A percentile compares a stretch with the other conserved stretches of the same genome.
phyloP scores from a whole-genome alignment of 2,797 vertebrate genomes.

The Benthosema pterotum region DNA sequence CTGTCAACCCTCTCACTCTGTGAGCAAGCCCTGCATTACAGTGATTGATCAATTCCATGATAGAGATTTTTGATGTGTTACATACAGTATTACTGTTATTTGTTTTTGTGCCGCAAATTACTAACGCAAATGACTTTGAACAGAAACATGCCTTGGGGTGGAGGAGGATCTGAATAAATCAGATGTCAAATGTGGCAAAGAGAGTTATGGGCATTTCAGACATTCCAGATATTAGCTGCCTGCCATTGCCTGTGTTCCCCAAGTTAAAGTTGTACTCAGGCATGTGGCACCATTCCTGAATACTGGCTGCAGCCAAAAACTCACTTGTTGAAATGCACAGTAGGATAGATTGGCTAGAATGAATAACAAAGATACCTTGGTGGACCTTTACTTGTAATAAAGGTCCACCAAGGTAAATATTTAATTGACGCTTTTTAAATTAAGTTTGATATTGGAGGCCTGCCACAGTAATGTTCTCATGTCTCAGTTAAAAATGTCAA shows the following conservation, averaged over 20 bases:
- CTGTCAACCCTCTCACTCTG: slow-evolving; percentile 59
- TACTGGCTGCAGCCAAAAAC: slow-evolving; percentile 32
- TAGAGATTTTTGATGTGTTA: slow-evolving; percentile 49
- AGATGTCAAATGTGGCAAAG: slow-evolving; percentile 63
- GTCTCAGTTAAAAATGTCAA: no score
- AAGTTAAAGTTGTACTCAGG: slow-evolving; percentile 5
- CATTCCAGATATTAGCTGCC: slow-evolving; percentile 36
- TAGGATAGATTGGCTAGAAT: neutral
- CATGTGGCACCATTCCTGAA: slow-evolving; percentile 20
- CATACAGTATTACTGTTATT: neutral
- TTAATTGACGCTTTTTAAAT: no score
- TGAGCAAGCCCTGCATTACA: slow-evolving; percentile 56
- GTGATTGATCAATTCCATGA: slow-evolving; percentile 56
- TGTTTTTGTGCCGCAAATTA: slow-evolving; percentile 17
- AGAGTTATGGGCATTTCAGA: slow-evolving; percentile 53
- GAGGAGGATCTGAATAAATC: slow-evolving; percentile 57
- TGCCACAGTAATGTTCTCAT: no score
- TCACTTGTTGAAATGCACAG: slow-evolving; percentile 14
- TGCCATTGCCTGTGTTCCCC: slow-evolving; percentile 9
- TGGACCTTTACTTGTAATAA: no score
- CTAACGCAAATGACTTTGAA: slow-evolving; percentile 39
- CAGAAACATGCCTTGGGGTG: slow-evolving; percentile 45
- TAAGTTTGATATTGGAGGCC: no score
- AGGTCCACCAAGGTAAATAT: neutral
- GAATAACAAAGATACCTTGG: no score